Base-by-base conservation (phyloP, 2,113 vertebrate species). In the Sapajus apella region DNA sequence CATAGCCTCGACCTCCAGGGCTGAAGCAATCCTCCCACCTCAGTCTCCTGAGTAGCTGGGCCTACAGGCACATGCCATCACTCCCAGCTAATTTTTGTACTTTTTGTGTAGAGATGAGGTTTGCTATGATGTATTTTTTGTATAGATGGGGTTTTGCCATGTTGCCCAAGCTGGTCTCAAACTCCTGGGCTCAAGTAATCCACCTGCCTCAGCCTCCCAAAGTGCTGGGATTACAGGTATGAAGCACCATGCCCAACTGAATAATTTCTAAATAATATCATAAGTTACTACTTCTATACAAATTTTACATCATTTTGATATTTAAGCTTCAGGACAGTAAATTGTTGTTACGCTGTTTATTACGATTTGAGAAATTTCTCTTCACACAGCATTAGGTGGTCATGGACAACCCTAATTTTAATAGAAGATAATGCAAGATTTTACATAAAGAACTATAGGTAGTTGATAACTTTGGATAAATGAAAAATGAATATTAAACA, bases 301-400 rank as follows among this genome's bases (percentile, higher is more conserved):
- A 83, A 32, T 85, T 76, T 66, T 94, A 83, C 12, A 83, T 27
- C 7, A 45, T 68, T 95, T 87, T 87, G 32, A 37, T 43, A 84
- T 82, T 55, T 90, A 93, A 92, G 52, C 35, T 27, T 40, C 73
- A 90, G 35, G 13, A 70, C 6, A 86, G 58, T 32, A 94, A 64
- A 86, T 14, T 47, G 35, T 8, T 80, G 2, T 76, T 47, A 80
- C 12, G 32, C 3, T 50, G 81, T 17, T 96, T 83, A 83, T 50
- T 87, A 61, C 7, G 5, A 6, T 87, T 66, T 58, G 40, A 82
- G 35, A 94, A 76, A 90, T 68, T 87, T 85, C 30, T 52, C 45
- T 92, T 90, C 82, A 82, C 32, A 91, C 90, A 86, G 13, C 23
- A 93, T 43, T 43, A 95, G 90, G n/a, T 75, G 43, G 14, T 93